Base-by-base conservation (phyloP, 2,797 vertebrate species). In the Aplochiton taeniatus region DNA sequence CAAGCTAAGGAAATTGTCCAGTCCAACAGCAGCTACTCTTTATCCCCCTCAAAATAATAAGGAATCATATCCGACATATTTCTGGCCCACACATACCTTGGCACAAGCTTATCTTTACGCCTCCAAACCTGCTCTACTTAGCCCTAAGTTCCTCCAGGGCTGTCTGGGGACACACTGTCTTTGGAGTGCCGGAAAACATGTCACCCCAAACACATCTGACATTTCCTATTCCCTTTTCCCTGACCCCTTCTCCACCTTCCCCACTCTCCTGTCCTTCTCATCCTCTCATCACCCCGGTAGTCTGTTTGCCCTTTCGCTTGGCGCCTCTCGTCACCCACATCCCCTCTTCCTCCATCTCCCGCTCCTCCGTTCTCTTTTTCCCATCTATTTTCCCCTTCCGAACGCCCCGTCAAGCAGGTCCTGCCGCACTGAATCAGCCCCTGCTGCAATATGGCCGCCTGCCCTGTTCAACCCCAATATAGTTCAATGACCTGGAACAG, bases 401-500 rank as follows among this genome's bases (percentile, higher is more conserved):
- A 68, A 72, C 31, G 71, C 60, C 58, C 20, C 51, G 63, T 69
- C 43, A 62, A 65, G 20, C 18, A 48, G 50, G 42, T 16, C n/a
- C 20, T 69, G 41, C 50, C 64, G 63, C 58, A 61, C 58, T 48
- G 61, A 69, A 56, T 49, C 63, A 61, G 49, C 55, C 52, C 43
- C 9, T 49, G 72, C 58, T 65, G 58, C 72, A 66, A 63, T 63
- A 12, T 75, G 67, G 69, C 72, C 79, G 76, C 73, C 80, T 78
- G 73, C 76, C 79, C 79, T 4, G 68, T 70, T 85, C 79, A 76
- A 85, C 70, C 54, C 57, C 57, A 68, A 77, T 83, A 70, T 70
- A 59, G 69, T 76, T 74, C 62, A 19, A 46, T 88, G 86, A 90
- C 86, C 87, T 57, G 41, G 72, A 87, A 80, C 65, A 56, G 31